A percentile compares a stretch with the other conserved stretches of the same genome.
Evolutionary conservation across 1,140 invertebrate genomes (phyloP).

Genomic region (Euborellia annulipes): DNA sequence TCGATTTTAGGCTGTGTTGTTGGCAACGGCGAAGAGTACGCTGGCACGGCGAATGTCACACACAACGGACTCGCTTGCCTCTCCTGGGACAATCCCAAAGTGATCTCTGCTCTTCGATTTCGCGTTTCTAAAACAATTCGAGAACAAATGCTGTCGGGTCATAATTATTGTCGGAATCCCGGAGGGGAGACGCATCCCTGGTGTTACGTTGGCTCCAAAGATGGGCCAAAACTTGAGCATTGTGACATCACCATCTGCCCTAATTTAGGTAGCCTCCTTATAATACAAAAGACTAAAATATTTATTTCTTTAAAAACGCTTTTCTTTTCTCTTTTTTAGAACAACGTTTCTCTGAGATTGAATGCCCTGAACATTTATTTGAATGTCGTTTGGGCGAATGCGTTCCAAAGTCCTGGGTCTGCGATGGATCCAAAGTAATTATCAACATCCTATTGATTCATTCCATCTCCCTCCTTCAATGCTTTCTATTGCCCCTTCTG

Average conservation of each 20-base stretch:
- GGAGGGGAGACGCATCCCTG: slow-evolving; percentile 35
- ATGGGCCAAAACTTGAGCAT: slow-evolving; percentile 27
- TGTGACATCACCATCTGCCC: slow-evolving; percentile 38
- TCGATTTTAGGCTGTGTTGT: slow-evolving; percentile 31
- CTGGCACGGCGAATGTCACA: slow-evolving; percentile 33
- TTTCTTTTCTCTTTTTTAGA: too few relatives aligned
- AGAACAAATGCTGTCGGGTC: slow-evolving; percentile 24
- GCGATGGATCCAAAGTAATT: slow-evolving; percentile 34
- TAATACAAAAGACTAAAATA: too few relatives aligned
- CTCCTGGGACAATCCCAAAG: slow-evolving; percentile 28
- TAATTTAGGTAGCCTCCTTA: slow-evolving; percentile 24
- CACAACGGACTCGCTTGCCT: slow-evolving; percentile 31
- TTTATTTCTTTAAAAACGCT: too few relatives aligned
- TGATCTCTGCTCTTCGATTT: slow-evolving; percentile 24
- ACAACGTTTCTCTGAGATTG: slow-evolving; percentile 12
- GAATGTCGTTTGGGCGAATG: slow-evolving; percentile 33
- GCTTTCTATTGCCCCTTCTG: too few relatives aligned
- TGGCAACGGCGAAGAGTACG: slow-evolving; percentile 32
- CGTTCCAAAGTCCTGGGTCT: slow-evolving; percentile 34
- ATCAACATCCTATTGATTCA: too few relatives aligned
- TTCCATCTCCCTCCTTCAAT: too few relatives aligned
- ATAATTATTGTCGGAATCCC: slow-evolving; percentile 40
- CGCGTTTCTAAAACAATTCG: slow-evolving; percentile 19
- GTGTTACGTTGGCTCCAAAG: slow-evolving; percentile 29
- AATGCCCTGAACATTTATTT: slow-evolving; percentile 30